Conservation (phyloP, 2,113 vertebrate genomes). For the Labeo rohita region DNA sequence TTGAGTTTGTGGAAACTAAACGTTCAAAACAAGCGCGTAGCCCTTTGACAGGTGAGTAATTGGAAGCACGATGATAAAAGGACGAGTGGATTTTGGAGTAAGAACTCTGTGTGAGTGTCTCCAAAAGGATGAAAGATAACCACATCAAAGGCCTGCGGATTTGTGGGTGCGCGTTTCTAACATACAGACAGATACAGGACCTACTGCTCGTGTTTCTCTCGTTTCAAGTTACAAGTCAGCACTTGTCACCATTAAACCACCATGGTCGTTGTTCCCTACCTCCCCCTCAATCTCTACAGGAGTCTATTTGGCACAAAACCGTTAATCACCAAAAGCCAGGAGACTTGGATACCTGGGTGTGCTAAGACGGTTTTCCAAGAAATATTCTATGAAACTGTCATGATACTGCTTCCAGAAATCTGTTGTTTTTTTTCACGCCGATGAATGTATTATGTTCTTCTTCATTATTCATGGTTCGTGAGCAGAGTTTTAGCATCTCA, state of each 20-base stretch:
- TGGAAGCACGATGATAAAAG: constrained; percentile 60
- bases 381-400: constrained; percentile 16
- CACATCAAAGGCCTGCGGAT: constrained; percentile 58
- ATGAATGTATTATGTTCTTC: constrained; percentile 15
- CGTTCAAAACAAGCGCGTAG: constrained; percentile 47
- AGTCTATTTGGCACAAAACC: constrained; percentile 23
- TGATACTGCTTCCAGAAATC: background rate
- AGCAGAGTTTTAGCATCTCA: background rate
- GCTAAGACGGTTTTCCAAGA: constrained; percentile 18
- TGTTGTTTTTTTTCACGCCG: background rate
- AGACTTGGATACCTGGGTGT: constrained; percentile 13
- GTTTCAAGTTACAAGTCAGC: constrained; percentile 50
- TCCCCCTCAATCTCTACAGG: background rate
- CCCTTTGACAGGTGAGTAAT: constrained; percentile 62
- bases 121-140: constrained; percentile 57
- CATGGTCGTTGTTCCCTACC: background rate
- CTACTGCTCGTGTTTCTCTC: constrained; percentile 28
- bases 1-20: constrained; percentile 57
- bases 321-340: constrained; percentile 39
- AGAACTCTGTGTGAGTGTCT: constrained; percentile 52
- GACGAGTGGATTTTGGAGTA: constrained; percentile 53
- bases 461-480: constrained; percentile 30
- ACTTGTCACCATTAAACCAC: constrained; percentile 49
- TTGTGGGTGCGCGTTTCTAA: constrained; percentile 40
- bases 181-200: constrained; percentile 46